Evolutionary conservation across 2,113 vertebrate genomes (phyloP).

Genomic region (Thamnaconus septentrionalis): DNA sequence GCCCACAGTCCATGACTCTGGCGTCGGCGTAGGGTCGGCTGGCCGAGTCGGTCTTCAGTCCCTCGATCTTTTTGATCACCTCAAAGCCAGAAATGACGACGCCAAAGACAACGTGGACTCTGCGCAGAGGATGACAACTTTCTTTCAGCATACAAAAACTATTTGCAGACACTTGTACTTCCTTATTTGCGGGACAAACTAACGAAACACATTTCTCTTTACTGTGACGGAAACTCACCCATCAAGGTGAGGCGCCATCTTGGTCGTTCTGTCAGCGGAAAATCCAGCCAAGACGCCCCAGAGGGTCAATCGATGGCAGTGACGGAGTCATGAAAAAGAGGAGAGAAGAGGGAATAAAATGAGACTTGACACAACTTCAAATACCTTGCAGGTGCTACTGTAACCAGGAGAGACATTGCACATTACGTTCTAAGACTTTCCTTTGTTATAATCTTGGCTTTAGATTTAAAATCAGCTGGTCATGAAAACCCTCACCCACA

Average conservation of each 20-base stretch:
- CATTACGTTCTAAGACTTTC: neutral
- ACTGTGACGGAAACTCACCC: slow-evolving; percentile 77
- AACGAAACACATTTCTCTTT: neutral
- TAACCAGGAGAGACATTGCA: slow-evolving; percentile 20
- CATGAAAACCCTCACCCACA: no score
- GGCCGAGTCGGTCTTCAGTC: slow-evolving; percentile 92
- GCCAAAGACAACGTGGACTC: slow-evolving; percentile 98
- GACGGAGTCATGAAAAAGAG: slow-evolving; percentile 44
- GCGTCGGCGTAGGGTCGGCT: slow-evolving; percentile 97
- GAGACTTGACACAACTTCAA: slow-evolving; percentile 59
- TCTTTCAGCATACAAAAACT: neutral
- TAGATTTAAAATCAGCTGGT: no score
- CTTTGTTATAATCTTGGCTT: no score
- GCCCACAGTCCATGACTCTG: slow-evolving; percentile 92
- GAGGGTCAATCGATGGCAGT: slow-evolving; percentile 35
- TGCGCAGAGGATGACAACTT: slow-evolving; percentile 55
- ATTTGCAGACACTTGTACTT: neutral
- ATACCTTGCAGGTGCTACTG: slow-evolving; percentile 28
- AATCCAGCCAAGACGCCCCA: slow-evolving; percentile 66
- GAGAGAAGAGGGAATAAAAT: slow-evolving; percentile 52
- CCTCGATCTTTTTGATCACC: slow-evolving; percentile 95
- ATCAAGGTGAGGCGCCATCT: slow-evolving; percentile 93
- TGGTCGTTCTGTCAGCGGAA: slow-evolving; percentile 88
- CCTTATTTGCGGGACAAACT: neutral
- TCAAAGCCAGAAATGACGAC: slow-evolving; percentile 96